phyloP scores from a whole-genome alignment of 2,888 invertebrate species.

The Polymixis lichenea region DNA sequence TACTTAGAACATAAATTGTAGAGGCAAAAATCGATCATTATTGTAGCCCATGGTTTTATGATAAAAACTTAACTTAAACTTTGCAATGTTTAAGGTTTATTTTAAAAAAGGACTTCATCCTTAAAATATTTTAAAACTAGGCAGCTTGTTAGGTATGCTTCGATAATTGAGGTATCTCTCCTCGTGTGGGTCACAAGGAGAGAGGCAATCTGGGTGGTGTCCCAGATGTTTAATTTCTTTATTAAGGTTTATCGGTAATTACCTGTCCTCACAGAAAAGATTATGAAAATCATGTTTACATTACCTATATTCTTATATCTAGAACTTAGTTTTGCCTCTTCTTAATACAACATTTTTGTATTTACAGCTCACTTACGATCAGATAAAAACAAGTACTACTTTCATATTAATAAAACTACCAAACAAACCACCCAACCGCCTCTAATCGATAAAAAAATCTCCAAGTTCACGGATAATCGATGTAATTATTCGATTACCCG shows the following conservation, averaged over 20 bases:
- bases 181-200: no score
- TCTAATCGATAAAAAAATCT: conserved; percentile 32
- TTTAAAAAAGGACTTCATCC: no score
- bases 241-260: background rate
- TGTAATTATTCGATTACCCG: conserved; percentile 40
- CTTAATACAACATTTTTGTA: background rate
- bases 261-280: background rate
- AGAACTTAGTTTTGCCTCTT: background rate
- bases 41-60: no score
- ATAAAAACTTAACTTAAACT: no score
- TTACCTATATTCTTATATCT: no score
- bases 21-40: background rate
- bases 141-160: no score
- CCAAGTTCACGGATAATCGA: conserved; percentile 43
- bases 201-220: background rate
- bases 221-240: background rate
- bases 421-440: background rate
- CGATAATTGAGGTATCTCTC: no score
- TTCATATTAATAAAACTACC: conserved; percentile 6
- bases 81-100: no score
- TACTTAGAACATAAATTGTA: background rate
- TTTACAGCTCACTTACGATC: background rate
- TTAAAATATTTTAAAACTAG: no score
- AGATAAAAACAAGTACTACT: background rate
- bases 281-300: no score